Percentiles rank a stretch among this genome's conserved stretches.
Evolutionary conservation across 2,888 invertebrate species (phyloP).

Genomic region (Galerucella pusilla): DNA sequence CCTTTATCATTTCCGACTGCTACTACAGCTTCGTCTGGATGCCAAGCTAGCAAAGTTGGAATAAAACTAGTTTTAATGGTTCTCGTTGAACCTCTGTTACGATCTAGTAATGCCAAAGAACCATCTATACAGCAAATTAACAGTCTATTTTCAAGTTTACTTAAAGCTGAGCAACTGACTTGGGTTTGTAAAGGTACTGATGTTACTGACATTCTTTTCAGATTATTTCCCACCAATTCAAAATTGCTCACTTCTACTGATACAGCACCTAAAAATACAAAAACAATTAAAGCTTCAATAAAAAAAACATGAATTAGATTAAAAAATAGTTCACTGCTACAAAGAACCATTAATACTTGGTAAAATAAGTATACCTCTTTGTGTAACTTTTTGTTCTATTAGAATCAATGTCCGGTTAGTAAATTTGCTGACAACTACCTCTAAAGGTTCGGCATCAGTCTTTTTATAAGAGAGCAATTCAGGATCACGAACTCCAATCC

Average conservation of each 20-base stretch:
- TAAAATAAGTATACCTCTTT: conserved; percentile 65
- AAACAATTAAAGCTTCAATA: not conserved
- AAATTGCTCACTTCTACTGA: conserved; percentile 77
- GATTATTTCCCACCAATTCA: conserved; percentile 70
- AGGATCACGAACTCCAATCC: conserved; percentile 68
- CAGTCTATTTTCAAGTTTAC: conserved; percentile 77
- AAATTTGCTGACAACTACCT: conserved; percentile 79
- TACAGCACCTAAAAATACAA: conserved; percentile 66
- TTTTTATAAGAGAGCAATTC: conserved; percentile 83
- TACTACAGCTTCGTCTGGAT: conserved; percentile 75
- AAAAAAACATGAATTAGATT: not conserved
- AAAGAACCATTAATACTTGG: not conserved
- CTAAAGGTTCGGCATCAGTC: conserved; percentile 89
- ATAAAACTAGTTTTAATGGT: conserved; percentile 85
- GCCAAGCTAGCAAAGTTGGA: conserved; percentile 78
- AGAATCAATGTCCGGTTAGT: conserved; percentile 77
- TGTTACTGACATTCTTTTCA: conserved; percentile 74
- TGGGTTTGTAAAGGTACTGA: conserved; percentile 78
- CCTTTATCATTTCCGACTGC: conserved; percentile 77
- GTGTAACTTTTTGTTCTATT: conserved; percentile 84
- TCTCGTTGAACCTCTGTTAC: conserved; percentile 78
- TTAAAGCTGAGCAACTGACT: conserved; percentile 75
- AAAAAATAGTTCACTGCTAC: not conserved
- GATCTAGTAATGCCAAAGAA: conserved; percentile 83
- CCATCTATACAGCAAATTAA: conserved; percentile 88